Base-by-base conservation (phyloP, 1,140 invertebrate genomes). In the Theocolax elegans region DNA sequence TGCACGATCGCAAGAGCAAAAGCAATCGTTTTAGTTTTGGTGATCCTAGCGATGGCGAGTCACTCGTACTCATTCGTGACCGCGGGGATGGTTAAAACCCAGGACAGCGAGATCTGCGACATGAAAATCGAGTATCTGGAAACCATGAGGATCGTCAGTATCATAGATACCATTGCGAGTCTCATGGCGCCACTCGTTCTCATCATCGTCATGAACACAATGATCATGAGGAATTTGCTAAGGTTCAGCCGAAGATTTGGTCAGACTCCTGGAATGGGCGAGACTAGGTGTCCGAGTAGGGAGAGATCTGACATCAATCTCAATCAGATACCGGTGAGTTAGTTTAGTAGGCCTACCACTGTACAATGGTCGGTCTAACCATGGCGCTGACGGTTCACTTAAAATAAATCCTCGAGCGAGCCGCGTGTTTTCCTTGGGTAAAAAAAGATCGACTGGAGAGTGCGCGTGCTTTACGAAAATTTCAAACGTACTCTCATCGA, bases 1-100 rank as follows among this genome's bases (percentile, higher is more conserved):
- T 92, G 91, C 76, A 91, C 90, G 0, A 87, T 90, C 1, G 76
- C 85, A 0, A 80, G 89, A 3, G 90, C 90, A 0, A 89, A 88
- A 53, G 83, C 84, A 1, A 88, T 90, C 3, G 86, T 90, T 0
- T 9, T 82, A 0, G 76, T 76, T 0, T 72, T 90, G 12, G 82
- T 84, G 0, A 56, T 84, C 0, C 67, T 87, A 6, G 86, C 87
- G 0, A 40, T 89, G 10, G 56, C 82, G 0, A 75, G 85, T 3
- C 89, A 90, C 71, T 86, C 85, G 0, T 90, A 90, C 69, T 80
- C 85, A 21, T 88, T 87, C 62, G 44, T 84, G 3, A 87, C 86
- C 0, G 87, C 88, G 1, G 86, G 85, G 0, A 77, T 88, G 0
- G 80, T 81, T 0, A 76, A 48, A 15, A 75, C 49, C 7, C 56